Conservation (phyloP, 2,888 invertebrate species). For the Glaucopsyche alexis region DNA sequence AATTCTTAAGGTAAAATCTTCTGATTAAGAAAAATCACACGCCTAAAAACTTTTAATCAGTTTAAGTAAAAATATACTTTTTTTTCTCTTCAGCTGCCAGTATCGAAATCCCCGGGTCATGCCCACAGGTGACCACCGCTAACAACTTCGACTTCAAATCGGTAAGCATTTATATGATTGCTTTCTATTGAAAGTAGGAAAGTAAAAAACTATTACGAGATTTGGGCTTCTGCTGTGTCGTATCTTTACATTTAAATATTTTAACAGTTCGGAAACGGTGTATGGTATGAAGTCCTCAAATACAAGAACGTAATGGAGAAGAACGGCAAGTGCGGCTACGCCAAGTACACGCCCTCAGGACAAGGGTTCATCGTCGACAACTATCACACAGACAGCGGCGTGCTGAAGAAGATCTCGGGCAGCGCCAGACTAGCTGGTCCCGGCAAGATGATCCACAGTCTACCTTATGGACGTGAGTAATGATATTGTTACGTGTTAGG, state of each 20-base stretch:
- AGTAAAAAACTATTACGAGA: too few relatives aligned
- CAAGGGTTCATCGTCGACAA: constrained; percentile 62
- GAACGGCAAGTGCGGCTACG: constrained; percentile 51
- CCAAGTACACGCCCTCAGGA: constrained; percentile 78
- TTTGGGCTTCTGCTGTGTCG: not conserved
- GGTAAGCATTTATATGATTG: constrained; percentile 41
- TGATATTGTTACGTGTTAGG: too few relatives aligned
- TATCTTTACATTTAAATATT: not conserved
- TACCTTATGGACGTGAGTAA: constrained; percentile 52
- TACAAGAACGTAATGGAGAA: constrained; percentile 39
- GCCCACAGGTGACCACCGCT: constrained; percentile 59
- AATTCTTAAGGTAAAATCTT: too few relatives aligned
- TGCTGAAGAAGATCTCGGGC: constrained; percentile 58
- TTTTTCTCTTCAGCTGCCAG: constrained; percentile 2
- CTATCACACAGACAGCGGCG: constrained; percentile 55
- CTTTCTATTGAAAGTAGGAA: not conserved
- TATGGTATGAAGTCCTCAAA: constrained; percentile 43
- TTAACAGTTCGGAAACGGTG: constrained; percentile 53
- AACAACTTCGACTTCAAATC: constrained; percentile 59
- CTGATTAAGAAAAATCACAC: too few relatives aligned
- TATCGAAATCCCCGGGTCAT: constrained; percentile 36
- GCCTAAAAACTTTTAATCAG: not conserved
- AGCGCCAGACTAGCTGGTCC: constrained; percentile 62
- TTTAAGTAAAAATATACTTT: not conserved
- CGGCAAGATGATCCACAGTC: constrained; percentile 56